Conservation (phyloP, 2,888 invertebrate genomes). For the Melipona beecheii region DNA sequence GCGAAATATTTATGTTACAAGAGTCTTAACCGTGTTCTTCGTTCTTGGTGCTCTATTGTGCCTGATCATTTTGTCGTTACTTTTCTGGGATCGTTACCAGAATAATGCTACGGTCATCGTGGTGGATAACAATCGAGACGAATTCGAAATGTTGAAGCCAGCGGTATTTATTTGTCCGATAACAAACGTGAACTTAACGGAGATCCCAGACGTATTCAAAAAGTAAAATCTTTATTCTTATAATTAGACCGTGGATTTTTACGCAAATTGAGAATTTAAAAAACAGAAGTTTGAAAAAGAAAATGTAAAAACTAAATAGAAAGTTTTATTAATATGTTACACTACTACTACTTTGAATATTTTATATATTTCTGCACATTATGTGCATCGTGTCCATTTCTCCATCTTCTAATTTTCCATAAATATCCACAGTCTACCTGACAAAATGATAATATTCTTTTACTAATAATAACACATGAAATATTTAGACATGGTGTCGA, state of each 20-base stretch:
- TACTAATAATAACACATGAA: too few species aligned
- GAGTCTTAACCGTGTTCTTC: constrained; percentile 64
- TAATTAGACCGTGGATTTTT: background rate
- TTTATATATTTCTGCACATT: too few species aligned
- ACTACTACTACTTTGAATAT: too few species aligned
- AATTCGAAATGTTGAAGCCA: constrained; percentile 88
- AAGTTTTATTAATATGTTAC: too few species aligned
- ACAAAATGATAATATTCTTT: background rate
- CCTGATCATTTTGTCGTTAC: constrained; percentile 65
- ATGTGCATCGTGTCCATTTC: too few species aligned
- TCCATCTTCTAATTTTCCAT: too few species aligned
- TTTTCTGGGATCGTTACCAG: constrained; percentile 74
- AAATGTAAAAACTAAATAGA: too few species aligned
- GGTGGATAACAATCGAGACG: constrained; percentile 64
- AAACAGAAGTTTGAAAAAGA: too few species aligned
- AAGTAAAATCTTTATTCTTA: constrained; percentile 21
- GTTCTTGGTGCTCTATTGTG: constrained; percentile 66
- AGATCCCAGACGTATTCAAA: constrained; percentile 33
- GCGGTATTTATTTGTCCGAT: constrained; percentile 88
- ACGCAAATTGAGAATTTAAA: too few species aligned
- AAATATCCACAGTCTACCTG: background rate
- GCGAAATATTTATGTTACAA: background rate
- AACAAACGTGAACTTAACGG: constrained; percentile 78
- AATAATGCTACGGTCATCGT: constrained; percentile 67
- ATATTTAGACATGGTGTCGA: constrained; percentile 67